Evolutionary conservation across 2,113 vertebrate species (phyloP).

Genomic region (Nesoenas mayeri): DNA sequence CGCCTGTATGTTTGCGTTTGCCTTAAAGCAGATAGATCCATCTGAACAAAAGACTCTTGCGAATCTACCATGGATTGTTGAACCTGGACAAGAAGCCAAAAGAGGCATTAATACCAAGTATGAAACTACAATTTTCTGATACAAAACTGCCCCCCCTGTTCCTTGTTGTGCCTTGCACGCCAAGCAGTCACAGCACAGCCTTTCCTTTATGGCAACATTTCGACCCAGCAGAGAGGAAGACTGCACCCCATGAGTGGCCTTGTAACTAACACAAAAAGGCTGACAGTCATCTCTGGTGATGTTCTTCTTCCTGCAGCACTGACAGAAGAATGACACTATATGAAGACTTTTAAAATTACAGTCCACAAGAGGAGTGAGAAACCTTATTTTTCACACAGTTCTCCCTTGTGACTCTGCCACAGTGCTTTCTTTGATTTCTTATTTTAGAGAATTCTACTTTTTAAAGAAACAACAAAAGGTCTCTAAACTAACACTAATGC

Average conservation of each 20-base stretch:
- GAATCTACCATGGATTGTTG: conserved; percentile 99
- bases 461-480: conserved; percentile 48
- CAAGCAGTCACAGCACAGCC: conserved; percentile 85
- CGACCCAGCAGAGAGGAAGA: conserved; percentile 83
- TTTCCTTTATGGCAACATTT: conserved; percentile 82
- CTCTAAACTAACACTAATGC: conserved; percentile 70
- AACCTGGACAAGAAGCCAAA: conserved; percentile 98
- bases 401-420: conserved; percentile 75
- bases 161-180: conserved; percentile 94
- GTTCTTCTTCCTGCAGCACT: conserved; percentile 82
- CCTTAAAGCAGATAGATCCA: conserved; percentile 93
- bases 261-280: conserved; percentile 88
- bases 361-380: conserved; percentile 79
- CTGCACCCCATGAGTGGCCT: conserved; percentile 84
- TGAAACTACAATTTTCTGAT: conserved; percentile 99
- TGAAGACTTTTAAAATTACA: conserved; percentile 78
- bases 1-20: conserved; percentile 55
- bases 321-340: conserved; percentile 81
- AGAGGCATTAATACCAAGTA: conserved; percentile 99
- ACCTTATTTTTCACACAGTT: conserved; percentile 66
- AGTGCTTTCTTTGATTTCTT: conserved; percentile 78
- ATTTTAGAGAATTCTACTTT: conserved; percentile 72
- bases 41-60: conserved; percentile 98
- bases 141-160: conserved; percentile 83
- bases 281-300: conserved; percentile 80